Conservation (phyloP, 1,140 invertebrate species). For the Drosophila bocqueti region DNA sequence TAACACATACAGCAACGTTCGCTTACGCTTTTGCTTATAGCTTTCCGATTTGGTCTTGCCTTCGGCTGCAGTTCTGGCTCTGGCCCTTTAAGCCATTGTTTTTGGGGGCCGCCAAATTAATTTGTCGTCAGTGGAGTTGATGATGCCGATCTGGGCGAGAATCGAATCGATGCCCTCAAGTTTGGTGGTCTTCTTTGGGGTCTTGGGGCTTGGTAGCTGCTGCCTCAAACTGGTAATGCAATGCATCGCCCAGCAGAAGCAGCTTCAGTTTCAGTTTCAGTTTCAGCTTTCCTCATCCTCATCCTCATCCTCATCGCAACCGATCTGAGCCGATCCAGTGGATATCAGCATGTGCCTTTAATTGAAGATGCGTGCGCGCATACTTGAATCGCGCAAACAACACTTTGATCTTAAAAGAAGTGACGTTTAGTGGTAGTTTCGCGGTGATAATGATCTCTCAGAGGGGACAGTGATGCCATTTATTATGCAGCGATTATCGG, state of each 20-base stretch:
- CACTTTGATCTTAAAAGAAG: conserved; percentile 85
- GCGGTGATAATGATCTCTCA: conserved; percentile 81
- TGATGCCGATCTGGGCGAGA: background rate
- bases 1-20: conserved; percentile 65
- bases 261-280: conserved; percentile 7
- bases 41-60: background rate
- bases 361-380: conserved; percentile 84
- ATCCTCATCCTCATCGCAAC: background rate
- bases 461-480: conserved; percentile 83
- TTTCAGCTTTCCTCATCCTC: background rate
- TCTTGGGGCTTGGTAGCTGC: background rate
- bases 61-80: conserved; percentile 16
- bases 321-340: background rate
- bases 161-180: conserved; percentile 10
- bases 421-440: conserved; percentile 84
- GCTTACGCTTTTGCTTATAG: conserved; percentile 3
- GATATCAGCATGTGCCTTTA: conserved; percentile 72
- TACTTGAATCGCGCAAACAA: conserved; percentile 79
- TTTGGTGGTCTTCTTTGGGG: conserved; percentile 12
- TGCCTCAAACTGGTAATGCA: conserved; percentile 65
- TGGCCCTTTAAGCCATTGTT: conserved; percentile 19
- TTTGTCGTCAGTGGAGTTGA: conserved; percentile 58
- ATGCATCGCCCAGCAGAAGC: conserved; percentile 25
- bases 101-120: conserved; percentile 58
- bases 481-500: conserved; percentile 74